These are phyloP conservation scores for Pedicia rivosa DNA, from an alignment of 2,888 invertebrate species.

Conservation along the genomic window DNA sequence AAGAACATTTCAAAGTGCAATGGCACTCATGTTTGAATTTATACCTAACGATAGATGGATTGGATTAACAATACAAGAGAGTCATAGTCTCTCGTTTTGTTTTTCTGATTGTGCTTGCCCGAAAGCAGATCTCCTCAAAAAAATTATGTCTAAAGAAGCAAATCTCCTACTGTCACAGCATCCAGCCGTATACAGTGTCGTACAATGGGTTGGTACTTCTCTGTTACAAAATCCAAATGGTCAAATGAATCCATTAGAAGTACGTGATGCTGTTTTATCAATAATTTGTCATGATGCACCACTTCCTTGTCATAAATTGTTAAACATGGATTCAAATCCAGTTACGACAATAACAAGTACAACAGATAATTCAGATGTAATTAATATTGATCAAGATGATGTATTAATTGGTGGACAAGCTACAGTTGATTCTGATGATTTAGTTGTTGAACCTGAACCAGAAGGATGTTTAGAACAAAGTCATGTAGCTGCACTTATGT, in stretches of 20 bases:
- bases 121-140: constrained; percentile 36
- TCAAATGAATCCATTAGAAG: constrained; percentile 44
- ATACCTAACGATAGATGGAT: constrained; percentile 48
- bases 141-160: constrained; percentile 33
- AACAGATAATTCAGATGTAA: constrained; percentile 24
- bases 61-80: constrained; percentile 52
- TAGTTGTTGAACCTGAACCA: constrained; percentile 12
- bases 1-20: constrained; percentile 80
- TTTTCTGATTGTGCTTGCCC: constrained; percentile 69
- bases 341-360: constrained; percentile 13
- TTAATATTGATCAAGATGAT: constrained; percentile 31
- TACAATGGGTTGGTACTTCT: constrained; percentile 45
- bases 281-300: constrained; percentile 73
- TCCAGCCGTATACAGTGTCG: constrained; percentile 54
- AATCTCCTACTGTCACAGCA: constrained; percentile 52
- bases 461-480: constrained; percentile 46
- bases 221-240: constrained; percentile 45
- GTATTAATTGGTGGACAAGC: constrained; percentile 9
- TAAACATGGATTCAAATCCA: constrained; percentile 5
- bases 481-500: constrained; percentile 62
- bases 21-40: constrained; percentile 60
- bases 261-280: constrained; percentile 63
- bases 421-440: constrained; percentile 23
- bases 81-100: constrained; percentile 71
- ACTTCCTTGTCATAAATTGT: constrained; percentile 46